These are phyloP conservation scores for Brachynemurus nebulosus DNA, from an alignment of 2,888 invertebrate genomes.

Conservation along the genomic window DNA sequence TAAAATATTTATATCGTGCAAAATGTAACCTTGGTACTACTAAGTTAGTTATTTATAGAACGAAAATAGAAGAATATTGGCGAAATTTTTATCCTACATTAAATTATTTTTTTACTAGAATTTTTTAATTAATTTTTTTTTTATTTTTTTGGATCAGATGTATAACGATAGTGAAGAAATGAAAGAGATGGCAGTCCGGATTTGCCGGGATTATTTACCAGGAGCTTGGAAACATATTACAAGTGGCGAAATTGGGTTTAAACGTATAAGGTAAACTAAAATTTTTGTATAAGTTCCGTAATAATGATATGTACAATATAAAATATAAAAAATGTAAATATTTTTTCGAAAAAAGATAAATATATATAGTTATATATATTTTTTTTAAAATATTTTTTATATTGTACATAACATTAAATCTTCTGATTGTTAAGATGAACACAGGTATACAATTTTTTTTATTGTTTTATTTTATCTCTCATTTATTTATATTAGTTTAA, in stretches of 20 bases:
- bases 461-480: background rate
- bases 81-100: too few species aligned
- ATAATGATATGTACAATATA: too few species aligned
- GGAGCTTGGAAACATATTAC: constrained; percentile 82
- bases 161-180: constrained; percentile 57
- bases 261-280: constrained; percentile 69
- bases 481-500: background rate
- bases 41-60: too few species aligned
- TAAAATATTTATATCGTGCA: too few species aligned
- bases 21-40: too few species aligned
- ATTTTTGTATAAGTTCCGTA: too few species aligned
- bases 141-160: constrained; percentile 34
- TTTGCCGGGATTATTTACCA: constrained; percentile 79
- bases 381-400: background rate
- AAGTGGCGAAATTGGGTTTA: constrained; percentile 61
- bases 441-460: background rate
- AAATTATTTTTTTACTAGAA: too few species aligned
- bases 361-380: background rate
- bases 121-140: background rate
- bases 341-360: background rate
- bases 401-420: background rate
- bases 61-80: too few species aligned
- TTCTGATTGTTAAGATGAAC: background rate
- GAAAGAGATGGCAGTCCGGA: constrained; percentile 67
- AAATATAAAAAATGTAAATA: background rate